These are phyloP conservation scores for Papilio protenor DNA, from an alignment of 2,888 invertebrate species.

Conservation along the genomic window DNA sequence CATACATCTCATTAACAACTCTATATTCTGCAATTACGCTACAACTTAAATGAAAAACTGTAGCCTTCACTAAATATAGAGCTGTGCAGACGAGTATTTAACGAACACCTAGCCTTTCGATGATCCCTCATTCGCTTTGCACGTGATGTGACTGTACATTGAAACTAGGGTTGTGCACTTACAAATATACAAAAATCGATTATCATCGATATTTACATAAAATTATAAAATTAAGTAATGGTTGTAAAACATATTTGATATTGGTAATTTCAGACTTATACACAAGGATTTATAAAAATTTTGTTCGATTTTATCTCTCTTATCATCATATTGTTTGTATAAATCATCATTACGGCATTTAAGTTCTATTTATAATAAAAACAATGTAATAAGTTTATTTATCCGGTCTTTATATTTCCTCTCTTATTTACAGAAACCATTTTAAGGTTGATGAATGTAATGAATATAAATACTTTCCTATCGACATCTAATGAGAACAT, in stretches of 20 bases:
- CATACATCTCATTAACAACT: neutral
- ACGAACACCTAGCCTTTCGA: slow-evolving; percentile 25
- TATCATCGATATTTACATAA: neutral
- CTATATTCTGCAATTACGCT: slow-evolving; percentile 1
- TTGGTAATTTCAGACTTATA: too few relatives aligned
- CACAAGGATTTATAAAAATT: too few relatives aligned
- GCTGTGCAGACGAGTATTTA: slow-evolving; percentile 21
- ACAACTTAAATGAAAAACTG: slow-evolving; percentile 4
- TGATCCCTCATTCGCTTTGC: slow-evolving; percentile 26
- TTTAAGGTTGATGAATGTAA: neutral
- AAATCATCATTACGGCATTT: too few relatives aligned
- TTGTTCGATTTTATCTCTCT: too few relatives aligned
- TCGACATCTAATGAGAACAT: neutral
- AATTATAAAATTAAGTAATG: neutral
- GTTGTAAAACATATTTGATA: too few relatives aligned
- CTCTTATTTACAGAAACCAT: neutral
- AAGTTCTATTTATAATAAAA: too few relatives aligned
- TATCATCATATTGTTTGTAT: too few relatives aligned
- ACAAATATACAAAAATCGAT: neutral
- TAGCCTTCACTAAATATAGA: slow-evolving; percentile 10
- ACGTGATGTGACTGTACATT: slow-evolving; percentile 24
- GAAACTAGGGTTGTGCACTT: neutral
- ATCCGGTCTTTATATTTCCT: too few relatives aligned
- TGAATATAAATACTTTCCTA: neutral
- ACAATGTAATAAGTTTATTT: too few relatives aligned